Conservation (phyloP, 2,888 invertebrate genomes). For the Trichopoda pennipes region DNA sequence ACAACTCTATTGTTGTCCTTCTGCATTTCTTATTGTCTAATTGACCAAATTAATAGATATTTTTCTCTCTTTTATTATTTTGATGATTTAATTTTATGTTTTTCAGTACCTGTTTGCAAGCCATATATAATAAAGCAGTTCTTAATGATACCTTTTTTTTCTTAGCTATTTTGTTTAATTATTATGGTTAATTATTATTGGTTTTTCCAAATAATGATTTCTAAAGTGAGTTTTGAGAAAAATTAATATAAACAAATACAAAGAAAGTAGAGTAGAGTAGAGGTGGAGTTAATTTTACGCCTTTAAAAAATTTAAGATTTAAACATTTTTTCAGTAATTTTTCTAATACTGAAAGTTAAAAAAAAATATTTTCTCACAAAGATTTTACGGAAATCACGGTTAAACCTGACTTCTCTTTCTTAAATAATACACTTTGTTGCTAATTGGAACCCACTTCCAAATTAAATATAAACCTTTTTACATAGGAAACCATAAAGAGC, state of each 20-base stretch:
- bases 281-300: slow-evolving; percentile 1
- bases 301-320: not conserved
- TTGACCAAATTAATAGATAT: slow-evolving; percentile 42
- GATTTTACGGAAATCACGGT: not conserved
- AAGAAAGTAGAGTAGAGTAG: slow-evolving; percentile 36
- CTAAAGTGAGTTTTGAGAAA: not conserved
- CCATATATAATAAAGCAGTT: slow-evolving; percentile 1
- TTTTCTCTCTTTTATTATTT: slow-evolving; percentile 9
- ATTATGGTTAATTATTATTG: slow-evolving; percentile 30
- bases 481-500: not conserved
- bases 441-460: not conserved
- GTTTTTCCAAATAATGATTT: slow-evolving; percentile 6
- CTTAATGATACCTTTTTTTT: slow-evolving; percentile 2
- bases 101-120: slow-evolving; percentile 24
- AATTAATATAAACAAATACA: not conserved
- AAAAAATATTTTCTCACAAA: slow-evolving; percentile 15
- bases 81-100: slow-evolving; percentile 52
- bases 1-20: slow-evolving; percentile 39
- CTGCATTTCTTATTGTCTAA: slow-evolving; percentile 33
- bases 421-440: no score
- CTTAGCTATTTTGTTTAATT: slow-evolving; percentile 38
- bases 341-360: not conserved
- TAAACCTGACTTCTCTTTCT: no score
- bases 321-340: not conserved
- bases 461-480: not conserved